These are phyloP conservation scores for Sphaerophoria taeniata DNA, from an alignment of 2,888 invertebrate species.

Conservation along the genomic window DNA sequence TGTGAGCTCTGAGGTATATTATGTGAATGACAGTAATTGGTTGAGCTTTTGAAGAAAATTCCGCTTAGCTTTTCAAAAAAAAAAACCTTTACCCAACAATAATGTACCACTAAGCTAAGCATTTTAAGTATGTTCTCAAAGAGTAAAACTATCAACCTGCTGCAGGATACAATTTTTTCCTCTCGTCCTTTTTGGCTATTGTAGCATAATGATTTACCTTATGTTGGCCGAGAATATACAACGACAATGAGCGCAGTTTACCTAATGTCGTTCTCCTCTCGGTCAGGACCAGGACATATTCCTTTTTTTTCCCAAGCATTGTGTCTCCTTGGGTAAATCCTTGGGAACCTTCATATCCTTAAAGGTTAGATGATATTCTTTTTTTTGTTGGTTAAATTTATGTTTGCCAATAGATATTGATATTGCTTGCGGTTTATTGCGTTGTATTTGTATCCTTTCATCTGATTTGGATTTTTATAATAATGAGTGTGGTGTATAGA, in stretches of 20 bases:
- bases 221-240: conserved; percentile 36
- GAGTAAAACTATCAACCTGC: conserved; percentile 45
- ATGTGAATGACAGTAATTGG: conserved; percentile 67
- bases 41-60: conserved; percentile 71
- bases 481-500: too few relatives aligned
- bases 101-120: conserved; percentile 57
- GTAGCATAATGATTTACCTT: conserved; percentile 72
- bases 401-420: conserved; percentile 73
- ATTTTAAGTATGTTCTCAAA: conserved; percentile 54
- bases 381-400: conserved; percentile 61
- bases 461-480: conserved; percentile 63
- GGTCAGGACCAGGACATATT: conserved; percentile 39
- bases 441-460: conserved; percentile 72
- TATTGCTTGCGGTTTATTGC: conserved; percentile 73
- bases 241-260: conserved; percentile 61
- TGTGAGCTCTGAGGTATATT: conserved; percentile 52
- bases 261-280: conserved; percentile 37
- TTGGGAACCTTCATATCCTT: conserved; percentile 35
- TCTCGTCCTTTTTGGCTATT: conserved; percentile 60
- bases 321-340: conserved; percentile 27
- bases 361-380: conserved; percentile 34
- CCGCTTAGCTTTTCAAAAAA: conserved; percentile 71
- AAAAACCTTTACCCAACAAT: conserved; percentile 61
- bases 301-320: conserved; percentile 2
- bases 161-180: conserved; percentile 60